These are phyloP conservation scores for Mesoclemmys tuberculata DNA, from an alignment of 2,113 vertebrate genomes.

Conservation along the genomic window DNA sequence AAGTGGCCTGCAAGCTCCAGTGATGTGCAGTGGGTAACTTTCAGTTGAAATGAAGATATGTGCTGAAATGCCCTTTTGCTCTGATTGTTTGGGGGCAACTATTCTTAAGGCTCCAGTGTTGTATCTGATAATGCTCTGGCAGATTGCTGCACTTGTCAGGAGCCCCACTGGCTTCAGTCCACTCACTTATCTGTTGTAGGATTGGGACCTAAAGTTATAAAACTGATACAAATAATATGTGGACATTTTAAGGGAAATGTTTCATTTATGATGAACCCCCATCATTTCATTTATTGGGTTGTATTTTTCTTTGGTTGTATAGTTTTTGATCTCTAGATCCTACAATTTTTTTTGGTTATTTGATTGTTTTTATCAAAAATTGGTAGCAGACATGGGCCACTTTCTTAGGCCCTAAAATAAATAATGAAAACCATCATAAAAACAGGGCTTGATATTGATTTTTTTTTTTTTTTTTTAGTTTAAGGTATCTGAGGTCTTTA, in stretches of 20 bases:
- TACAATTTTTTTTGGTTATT: neutral
- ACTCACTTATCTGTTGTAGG: rapidly evolving
- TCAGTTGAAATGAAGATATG: neutral
- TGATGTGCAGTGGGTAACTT: neutral
- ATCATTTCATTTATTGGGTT: neutral
- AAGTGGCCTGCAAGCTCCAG: neutral
- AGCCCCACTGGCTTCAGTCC: neutral
- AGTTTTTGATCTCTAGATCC: constrained; percentile 17
- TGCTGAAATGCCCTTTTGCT: neutral
- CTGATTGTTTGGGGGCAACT: neutral
- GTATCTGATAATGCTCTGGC: neutral
- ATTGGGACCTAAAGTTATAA: neutral
- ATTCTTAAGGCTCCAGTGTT: neutral
- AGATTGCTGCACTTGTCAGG: neutral
- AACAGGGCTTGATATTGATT: constrained; percentile 67
- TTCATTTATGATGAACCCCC: neutral
- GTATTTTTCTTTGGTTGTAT: neutral
- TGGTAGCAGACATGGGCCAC: constrained; percentile 7
- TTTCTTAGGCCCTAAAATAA: constrained; percentile 57
- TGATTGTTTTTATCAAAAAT: constrained; percentile 4
- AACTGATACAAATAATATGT: neutral
- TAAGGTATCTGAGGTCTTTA: constrained; percentile 68
- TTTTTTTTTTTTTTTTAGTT: constrained; percentile 68
- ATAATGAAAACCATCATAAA: constrained; percentile 65
- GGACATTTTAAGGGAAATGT: neutral